phyloP scores from a whole-genome alignment of 2,888 invertebrate species.

The Lepidocyrtinus sp. region DNA sequence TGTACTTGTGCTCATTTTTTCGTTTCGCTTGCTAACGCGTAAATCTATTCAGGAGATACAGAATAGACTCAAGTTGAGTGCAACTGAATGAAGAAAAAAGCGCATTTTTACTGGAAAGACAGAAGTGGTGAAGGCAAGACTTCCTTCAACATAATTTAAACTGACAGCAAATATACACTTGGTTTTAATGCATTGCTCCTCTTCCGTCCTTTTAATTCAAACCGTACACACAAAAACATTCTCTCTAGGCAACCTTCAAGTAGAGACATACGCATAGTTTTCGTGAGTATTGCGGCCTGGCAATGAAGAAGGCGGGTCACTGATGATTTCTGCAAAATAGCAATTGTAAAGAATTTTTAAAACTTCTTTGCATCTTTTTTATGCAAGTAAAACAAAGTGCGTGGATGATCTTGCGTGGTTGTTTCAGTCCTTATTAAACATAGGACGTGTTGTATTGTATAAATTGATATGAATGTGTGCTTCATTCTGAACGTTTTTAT shows the following conservation, averaged over 20 bases:
- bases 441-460: too few species aligned
- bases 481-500: too few species aligned
- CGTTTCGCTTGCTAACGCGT: slow-evolving; percentile 16
- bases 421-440: too few species aligned
- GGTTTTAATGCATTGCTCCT: slow-evolving; percentile 29
- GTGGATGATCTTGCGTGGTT: too few species aligned
- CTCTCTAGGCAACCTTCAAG: neutral
- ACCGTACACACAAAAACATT: slow-evolving; percentile 15
- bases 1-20: neutral
- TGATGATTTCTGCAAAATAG: neutral
- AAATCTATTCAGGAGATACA: neutral
- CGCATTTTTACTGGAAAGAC: neutral
- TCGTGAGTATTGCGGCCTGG: neutral
- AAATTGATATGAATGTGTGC: too few species aligned
- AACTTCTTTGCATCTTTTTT: too few species aligned
- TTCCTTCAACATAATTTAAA: slow-evolving; percentile 35
- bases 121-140: slow-evolving; percentile 20
- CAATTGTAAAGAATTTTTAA: neutral
- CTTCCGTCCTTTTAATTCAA: slow-evolving; percentile 20
- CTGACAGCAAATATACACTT: slow-evolving; percentile 45
- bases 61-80: neutral
- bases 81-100: slow-evolving; percentile 20
- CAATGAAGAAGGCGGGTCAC: neutral
- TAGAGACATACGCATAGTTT: neutral
- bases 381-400: too few species aligned